Percentiles rank a stretch among this genome's conserved stretches.
Conservation (phyloP, 2,113 vertebrate genomes). For the Mesoclemmys tuberculata region DNA sequence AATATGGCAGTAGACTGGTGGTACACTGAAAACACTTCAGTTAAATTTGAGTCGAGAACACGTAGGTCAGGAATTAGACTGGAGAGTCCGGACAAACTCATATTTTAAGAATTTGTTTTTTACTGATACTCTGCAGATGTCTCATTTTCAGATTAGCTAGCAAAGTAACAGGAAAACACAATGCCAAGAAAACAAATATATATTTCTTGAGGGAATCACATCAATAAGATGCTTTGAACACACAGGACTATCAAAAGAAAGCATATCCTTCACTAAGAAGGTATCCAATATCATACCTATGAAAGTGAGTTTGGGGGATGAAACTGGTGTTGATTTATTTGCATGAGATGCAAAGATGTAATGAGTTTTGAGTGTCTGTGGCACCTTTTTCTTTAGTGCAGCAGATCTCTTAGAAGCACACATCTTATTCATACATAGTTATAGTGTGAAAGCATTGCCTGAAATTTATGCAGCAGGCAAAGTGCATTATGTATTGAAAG, state of each 20-base stretch:
- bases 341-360: background rate
- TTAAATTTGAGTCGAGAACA: background rate
- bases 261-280: background rate
- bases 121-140: background rate
- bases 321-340: background rate
- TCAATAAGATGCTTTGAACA: background rate
- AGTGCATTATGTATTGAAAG: background rate
- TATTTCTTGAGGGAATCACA: background rate
- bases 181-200: background rate
- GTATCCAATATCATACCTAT: background rate
- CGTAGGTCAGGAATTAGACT: background rate
- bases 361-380: background rate
- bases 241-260: background rate
- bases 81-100: background rate
- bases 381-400: background rate
- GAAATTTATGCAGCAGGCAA: background rate
- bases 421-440: background rate
- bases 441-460: background rate
- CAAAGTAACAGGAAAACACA: background rate
- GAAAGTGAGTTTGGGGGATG: background rate
- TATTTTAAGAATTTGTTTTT: background rate
- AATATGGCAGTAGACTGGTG: background rate
- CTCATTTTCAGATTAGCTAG: background rate
- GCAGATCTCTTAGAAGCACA: background rate
- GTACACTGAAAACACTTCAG: background rate